Percentiles rank a stretch among this genome's conserved stretches.
Conservation (phyloP, 2,113 vertebrate species). For the Phyllopteryx taeniolatus region DNA sequence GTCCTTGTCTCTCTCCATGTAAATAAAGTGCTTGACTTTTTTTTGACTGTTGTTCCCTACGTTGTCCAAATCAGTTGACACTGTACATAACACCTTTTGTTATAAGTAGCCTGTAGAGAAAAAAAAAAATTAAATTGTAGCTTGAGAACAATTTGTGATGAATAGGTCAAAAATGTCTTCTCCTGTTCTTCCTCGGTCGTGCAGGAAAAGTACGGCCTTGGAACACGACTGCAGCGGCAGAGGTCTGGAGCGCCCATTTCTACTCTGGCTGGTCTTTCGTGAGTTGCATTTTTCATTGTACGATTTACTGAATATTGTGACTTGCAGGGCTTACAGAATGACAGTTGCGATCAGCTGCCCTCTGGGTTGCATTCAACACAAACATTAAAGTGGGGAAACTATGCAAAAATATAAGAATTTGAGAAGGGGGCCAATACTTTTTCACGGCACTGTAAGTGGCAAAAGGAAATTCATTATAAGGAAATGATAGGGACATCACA, state of each 20-base stretch:
- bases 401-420: neutral
- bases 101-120: slow-evolving; percentile 15
- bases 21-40: neutral
- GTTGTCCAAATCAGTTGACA: neutral
- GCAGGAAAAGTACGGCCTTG: slow-evolving; percentile 95
- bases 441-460: neutral
- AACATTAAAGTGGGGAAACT: neutral
- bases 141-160: slow-evolving; percentile 7
- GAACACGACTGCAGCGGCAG: slow-evolving; percentile 91
- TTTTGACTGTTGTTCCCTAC: neutral
- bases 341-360: slow-evolving; percentile 9
- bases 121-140: slow-evolving; percentile 7
- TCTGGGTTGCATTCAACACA: slow-evolving; percentile 11
- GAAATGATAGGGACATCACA: neutral
- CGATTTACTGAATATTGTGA: neutral
- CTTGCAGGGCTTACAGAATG: slow-evolving; percentile 2
- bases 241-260: slow-evolving; percentile 89
- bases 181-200: slow-evolving; percentile 22
- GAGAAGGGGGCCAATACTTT: too few species aligned
- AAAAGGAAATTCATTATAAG: neutral
- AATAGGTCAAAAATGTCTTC: slow-evolving; percentile 2
- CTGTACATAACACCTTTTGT: neutral
- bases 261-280: slow-evolving; percentile 90
- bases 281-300: slow-evolving; percentile 67
- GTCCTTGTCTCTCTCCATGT: slow-evolving; percentile 21